These are phyloP conservation scores for Drosophila maculinotata DNA, from an alignment of 2,888 invertebrate genomes.

Conservation along the genomic window DNA sequence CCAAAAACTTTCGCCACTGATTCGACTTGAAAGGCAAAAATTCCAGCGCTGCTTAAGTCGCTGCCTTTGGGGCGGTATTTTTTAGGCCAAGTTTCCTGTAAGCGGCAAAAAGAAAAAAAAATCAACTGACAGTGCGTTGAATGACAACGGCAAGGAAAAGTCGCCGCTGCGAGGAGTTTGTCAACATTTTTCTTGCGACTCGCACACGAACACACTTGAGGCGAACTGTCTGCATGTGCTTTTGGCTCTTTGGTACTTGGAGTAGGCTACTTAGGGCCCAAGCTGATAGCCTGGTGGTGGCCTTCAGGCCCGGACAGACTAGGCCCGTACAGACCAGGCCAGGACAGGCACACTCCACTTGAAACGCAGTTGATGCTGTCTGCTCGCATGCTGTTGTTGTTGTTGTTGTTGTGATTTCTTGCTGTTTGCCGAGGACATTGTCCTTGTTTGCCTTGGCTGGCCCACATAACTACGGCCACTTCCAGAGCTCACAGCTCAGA, in stretches of 20 bases:
- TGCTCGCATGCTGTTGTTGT: slow-evolving; percentile 39
- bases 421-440: slow-evolving; percentile 63
- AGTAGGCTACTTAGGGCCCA: slow-evolving; percentile 63
- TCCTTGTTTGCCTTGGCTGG: slow-evolving; percentile 59
- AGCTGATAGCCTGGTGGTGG: slow-evolving; percentile 23
- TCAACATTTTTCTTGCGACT: slow-evolving; percentile 62
- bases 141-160: slow-evolving; percentile 70
- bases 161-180: slow-evolving; percentile 61
- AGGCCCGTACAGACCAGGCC: slow-evolving; percentile 8
- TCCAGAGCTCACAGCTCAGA: too few relatives aligned
- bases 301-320: slow-evolving; percentile 15
- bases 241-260: slow-evolving; percentile 40
- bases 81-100: slow-evolving; percentile 42
- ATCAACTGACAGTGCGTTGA: slow-evolving; percentile 74
- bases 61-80: slow-evolving; percentile 34
- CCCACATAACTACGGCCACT: slow-evolving; percentile 40
- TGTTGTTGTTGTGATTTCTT: slow-evolving; percentile 60
- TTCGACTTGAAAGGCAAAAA: slow-evolving; percentile 66
- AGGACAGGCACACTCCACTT: slow-evolving; percentile 34
- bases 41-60: slow-evolving; percentile 56
- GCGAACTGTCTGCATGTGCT: slow-evolving; percentile 52
- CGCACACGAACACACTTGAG: slow-evolving; percentile 30
- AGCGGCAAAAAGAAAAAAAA: slow-evolving; percentile 38
- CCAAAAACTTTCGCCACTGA: slow-evolving; percentile 72
- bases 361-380: slow-evolving; percentile 43